phyloP scores from a whole-genome alignment of 2,797 vertebrate genomes.

The Allochrocebus solatus region DNA sequence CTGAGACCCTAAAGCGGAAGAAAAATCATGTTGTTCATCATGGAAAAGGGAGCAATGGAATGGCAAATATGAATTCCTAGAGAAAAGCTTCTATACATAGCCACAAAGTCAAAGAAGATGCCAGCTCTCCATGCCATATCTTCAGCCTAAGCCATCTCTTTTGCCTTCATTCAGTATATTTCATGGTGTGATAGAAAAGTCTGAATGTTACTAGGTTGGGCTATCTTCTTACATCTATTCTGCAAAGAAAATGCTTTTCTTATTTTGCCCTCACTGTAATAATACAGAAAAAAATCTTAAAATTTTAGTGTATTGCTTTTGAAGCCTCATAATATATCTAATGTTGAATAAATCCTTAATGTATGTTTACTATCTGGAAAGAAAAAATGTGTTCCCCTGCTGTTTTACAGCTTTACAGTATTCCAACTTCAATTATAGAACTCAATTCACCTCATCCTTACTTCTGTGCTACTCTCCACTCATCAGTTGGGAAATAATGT shows the following conservation, averaged over 20 bases:
- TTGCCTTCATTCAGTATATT: background rate
- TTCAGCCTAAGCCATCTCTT: background rate
- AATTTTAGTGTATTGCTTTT: background rate
- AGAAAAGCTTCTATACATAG: background rate
- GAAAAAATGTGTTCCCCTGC: background rate
- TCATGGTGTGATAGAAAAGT: background rate
- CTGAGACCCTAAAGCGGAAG: background rate
- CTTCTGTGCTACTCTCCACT: background rate
- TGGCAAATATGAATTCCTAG: background rate
- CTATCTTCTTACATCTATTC: background rate
- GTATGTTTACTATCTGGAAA: background rate
- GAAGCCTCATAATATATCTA: background rate
- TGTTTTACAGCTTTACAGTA: background rate
- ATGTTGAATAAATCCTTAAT: background rate
- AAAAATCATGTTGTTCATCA: background rate
- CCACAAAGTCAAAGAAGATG: background rate
- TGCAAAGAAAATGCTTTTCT: background rate
- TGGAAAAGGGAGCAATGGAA: background rate
- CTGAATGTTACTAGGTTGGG: background rate
- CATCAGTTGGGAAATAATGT: background rate
- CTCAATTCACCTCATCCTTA: background rate
- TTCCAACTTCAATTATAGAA: background rate
- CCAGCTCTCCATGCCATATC: background rate
- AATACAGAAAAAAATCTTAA: background rate
- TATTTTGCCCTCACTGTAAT: background rate